Evolutionary conservation across 2,113 vertebrate species (phyloP), one percentile per base, ranked within the genome.

Genomic region (Pseudorectes ferrugineus): DNA sequence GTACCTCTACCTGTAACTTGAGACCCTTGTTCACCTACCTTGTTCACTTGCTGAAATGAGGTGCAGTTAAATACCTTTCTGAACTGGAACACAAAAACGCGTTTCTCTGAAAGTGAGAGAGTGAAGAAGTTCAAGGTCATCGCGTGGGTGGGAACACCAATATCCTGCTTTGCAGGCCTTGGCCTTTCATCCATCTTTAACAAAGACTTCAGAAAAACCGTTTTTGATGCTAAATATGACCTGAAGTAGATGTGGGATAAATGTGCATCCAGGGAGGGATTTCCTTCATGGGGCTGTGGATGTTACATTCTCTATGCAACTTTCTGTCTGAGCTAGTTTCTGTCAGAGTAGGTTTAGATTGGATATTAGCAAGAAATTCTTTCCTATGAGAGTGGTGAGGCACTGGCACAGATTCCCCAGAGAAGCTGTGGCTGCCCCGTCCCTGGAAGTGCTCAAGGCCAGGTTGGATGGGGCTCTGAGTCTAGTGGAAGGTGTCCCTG

Each of bases 11-110:
- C 63, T 7, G 94, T 83, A 93, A 97, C 51, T 25, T 55, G 83
- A 97, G 72, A 70, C 29, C 31, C 75, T 68, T 93, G 58, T 81
- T 89, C 84, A 70, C 58, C 80, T 58, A 77, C n/a, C 78, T 67
- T 93, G 58, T 80, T 89, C 85, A 70, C 59, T 88, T 75, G 83
- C 70, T 85, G 49, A 67, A 95, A 77, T 45, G 74, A 89, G 45
- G 81, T n/a, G 77, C 33, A 59, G 58, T 72, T 93, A 89, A 96
- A 92, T 82, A 35, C 81, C 45, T 62, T 76, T 71, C 74, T 74
- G 85, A 93, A 85, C 40, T 51, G 74, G 58, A 85, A 46, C 87
- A 88, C 58, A 94, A 70, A 93, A 83, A 52, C 0, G 0, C 4
- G 1, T 76, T 93, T 68, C 81, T 79, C 71, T 77, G 49, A 75